Base-by-base conservation (phyloP, 37 sponge, comb jelly and placozoan species). In the Tethya wilhelma region DNA sequence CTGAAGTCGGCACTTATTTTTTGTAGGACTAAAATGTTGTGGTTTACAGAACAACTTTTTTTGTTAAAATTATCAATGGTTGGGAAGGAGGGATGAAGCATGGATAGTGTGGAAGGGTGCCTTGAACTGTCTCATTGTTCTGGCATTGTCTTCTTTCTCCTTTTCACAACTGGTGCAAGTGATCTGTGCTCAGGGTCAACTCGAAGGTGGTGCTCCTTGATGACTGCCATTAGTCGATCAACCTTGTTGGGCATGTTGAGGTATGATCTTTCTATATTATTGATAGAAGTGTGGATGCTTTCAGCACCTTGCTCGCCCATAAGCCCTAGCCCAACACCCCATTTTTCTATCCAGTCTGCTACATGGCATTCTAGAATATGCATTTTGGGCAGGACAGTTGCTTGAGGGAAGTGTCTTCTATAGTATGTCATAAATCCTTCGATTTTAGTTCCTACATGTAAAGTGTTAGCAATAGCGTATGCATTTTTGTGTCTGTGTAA, bases 261-360 rank as follows among this genome's bases (percentile, higher is more conserved):
- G 22, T 33, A 64, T 25, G 34, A 34, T 1, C 78, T n/a, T 33
- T 77, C 56, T 34, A 75, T 37, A 9, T 57, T 25, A 60, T 77
- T 77, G 46, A 77, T 62, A 23, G n/a, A 45, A 42, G 41, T 25
- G 33, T 77, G 78, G 44, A 64, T 60, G 33, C 29, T 42, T 33
- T 77, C 65, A 11, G 44, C 78, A 32, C 81, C 81, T 56, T 80
- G 81, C 37, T 80, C 69, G n/a, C 71, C 71, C 46, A 45, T 5
- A 12, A 59, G 6, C 25, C 78, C 78, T 2, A 77, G 30, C 43
- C 64, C 78, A n/a, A 77, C 44, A 2, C 40, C 11, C 78, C 78
- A 77, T 45, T 3, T 39, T 34, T 57, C 40, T 59, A 74, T 49
- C 59, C 59, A 57, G 34, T 32, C 2, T 1, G 30, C 5, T 12